Base-by-base conservation (phyloP, 1,140 invertebrate genomes). In the Trachymyrmex cornetzi region DNA sequence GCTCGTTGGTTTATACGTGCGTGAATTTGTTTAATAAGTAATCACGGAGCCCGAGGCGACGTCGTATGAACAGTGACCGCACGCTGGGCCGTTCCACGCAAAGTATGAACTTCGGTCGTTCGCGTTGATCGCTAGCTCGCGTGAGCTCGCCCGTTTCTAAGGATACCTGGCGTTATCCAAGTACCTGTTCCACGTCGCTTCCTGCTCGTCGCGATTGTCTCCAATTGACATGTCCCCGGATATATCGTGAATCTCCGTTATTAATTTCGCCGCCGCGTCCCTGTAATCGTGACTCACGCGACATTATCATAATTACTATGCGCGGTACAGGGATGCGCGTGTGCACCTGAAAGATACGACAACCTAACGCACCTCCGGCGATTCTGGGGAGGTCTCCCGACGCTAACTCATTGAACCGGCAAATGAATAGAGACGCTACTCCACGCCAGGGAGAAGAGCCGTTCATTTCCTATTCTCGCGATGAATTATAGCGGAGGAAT, bases 221-320 rank as follows among this genome's bases (percentile, higher is more conserved):
- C 30, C 61, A 79, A 85, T 88, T 88, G 88, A 79, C 57, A 48
- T 89, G 87, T 85, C 67, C 72, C 44, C 27, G 24, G n/a, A 64
- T 89, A 80, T 69, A 79, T 77, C 69, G 88, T 71, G 81, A 86
- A 89, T 71, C 82, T 63, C 19, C 30, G 82, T 59, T 79, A 89
- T 89, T 89, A 89, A 89, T 89, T 86, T 61, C 57, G 34, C 77
- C 44, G 59, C 22, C 82, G 80, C 69, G 63, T 57, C 69, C 53
- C 75, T 66, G 74, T 44, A 85, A 75, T 75, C 50, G 80, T 50
- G 86, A 55, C 69, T 71, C 48, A 77, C 50, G 75, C 72, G 72
- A 87, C 81, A 89, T 89, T 86, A 89, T 82, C 69, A 69, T 89
- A 89, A 89, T 89, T 89, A 64, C 84, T 67, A 85, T 74, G 71